phyloP scores from a whole-genome alignment of 1,140 invertebrate genomes.

The Hyphantria cunea region DNA sequence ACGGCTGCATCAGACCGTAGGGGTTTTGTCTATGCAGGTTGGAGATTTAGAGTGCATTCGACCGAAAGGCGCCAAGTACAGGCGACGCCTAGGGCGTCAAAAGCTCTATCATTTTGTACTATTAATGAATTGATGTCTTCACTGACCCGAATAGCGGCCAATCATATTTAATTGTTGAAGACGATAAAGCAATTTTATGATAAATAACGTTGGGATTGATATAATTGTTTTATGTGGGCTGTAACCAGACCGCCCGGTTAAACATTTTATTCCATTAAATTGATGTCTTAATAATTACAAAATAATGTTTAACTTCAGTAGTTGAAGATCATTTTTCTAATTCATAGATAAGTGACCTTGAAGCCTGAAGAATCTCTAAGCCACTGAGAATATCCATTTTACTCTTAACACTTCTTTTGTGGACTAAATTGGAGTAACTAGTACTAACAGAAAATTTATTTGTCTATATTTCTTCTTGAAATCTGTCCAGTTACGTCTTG shows the following conservation, averaged over 20 bases:
- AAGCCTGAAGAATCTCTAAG: too few relatives aligned
- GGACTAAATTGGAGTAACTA: too few relatives aligned
- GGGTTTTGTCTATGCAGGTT: conserved; percentile 66
- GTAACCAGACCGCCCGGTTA: conserved; percentile 15
- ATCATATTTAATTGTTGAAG: conserved; percentile 53
- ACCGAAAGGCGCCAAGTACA: conserved; percentile 41
- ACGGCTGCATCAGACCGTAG: conserved; percentile 52
- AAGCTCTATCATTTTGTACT: conserved; percentile 40
- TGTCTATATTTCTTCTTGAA: too few relatives aligned
- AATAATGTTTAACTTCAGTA: neutral
- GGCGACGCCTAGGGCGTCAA: conserved; percentile 33
- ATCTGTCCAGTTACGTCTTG: too few relatives aligned
- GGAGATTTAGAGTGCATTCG: conserved; percentile 63
- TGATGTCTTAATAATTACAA: conserved; percentile 8
- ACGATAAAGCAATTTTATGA: conserved; percentile 57
- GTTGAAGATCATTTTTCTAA: too few relatives aligned
- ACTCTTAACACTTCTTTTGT: too few relatives aligned
- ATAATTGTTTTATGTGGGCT: conserved; percentile 36
- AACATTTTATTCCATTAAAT: conserved; percentile 11
- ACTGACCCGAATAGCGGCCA: conserved; percentile 54
- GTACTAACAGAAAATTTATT: too few relatives aligned
- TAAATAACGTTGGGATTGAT: conserved; percentile 39
- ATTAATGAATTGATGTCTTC: conserved; percentile 55
- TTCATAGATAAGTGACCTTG: too few relatives aligned
- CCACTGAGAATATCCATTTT: too few relatives aligned